Evolutionary conservation across 2,888 invertebrate species (phyloP).

Genomic region (Onthophagus sagittarius): DNA sequence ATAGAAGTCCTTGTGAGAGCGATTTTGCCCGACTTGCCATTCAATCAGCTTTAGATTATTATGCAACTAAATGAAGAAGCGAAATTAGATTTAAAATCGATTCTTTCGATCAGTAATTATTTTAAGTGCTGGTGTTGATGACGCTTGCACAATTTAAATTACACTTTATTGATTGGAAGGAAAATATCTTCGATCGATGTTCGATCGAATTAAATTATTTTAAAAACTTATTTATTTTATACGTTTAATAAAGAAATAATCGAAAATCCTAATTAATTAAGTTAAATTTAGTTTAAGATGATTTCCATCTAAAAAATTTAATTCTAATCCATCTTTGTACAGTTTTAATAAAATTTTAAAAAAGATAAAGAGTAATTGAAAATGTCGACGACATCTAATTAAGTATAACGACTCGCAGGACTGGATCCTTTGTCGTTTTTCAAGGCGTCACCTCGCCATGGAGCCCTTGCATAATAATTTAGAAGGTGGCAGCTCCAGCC

Average conservation of each 20-base stretch:
- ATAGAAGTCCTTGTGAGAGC: constrained; percentile 65
- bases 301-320: no score
- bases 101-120: constrained; percentile 1
- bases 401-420: neutral
- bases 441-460: neutral
- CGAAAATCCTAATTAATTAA: no score
- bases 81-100: constrained; percentile 6
- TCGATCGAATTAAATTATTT: neutral
- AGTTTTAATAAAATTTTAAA: neutral
- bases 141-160: neutral
- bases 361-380: neutral
- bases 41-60: constrained; percentile 47
- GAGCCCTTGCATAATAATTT: neutral
- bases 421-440: neutral
- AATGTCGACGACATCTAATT: neutral
- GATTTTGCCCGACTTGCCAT: constrained; percentile 58
- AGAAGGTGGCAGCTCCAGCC: neutral
- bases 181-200: neutral
- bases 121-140: constrained; percentile 1
- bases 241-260: neutral
- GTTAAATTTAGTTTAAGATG: no score
- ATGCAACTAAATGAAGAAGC: constrained; percentile 25
- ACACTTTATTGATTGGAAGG: neutral
- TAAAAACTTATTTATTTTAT: neutral
- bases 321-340: no score